These are phyloP conservation scores for Spisula subtruncata DNA, from an alignment of 2,888 invertebrate genomes.

Conservation along the genomic window DNA sequence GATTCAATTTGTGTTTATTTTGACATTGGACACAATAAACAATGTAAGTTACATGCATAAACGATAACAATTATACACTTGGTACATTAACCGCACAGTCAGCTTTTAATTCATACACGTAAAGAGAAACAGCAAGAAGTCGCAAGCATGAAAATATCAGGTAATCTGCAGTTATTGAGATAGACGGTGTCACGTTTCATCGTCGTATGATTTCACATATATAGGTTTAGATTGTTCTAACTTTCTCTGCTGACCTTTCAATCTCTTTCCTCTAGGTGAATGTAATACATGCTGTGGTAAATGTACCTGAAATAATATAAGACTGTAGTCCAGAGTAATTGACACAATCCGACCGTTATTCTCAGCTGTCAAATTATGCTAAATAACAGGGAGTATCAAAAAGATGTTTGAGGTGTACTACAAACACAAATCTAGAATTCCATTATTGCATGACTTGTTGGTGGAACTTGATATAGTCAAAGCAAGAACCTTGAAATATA, in stretches of 20 bases:
- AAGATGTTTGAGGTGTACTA: too few relatives aligned
- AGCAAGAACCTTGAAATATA: too few relatives aligned
- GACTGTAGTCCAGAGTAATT: not conserved
- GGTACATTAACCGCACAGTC: too few relatives aligned
- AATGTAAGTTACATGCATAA: not conserved
- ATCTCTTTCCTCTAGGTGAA: constrained; percentile 69
- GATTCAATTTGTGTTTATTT: not conserved
- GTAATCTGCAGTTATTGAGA: not conserved
- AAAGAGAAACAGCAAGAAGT: not conserved
- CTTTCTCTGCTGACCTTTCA: constrained; percentile 76
- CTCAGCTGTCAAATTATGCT: too few relatives aligned
- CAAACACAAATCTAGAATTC: too few relatives aligned
- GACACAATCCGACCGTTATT: too few relatives aligned
- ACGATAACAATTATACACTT: not conserved
- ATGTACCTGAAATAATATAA: constrained; percentile 81
- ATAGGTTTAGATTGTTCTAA: constrained; percentile 81
- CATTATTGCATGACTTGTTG: too few relatives aligned
- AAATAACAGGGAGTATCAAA: too few relatives aligned
- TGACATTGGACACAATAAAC: not conserved
- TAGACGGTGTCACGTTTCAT: constrained; percentile 63
- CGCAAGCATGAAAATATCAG: not conserved
- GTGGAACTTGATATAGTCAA: too few relatives aligned
- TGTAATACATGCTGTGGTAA: constrained; percentile 80
- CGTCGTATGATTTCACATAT: constrained; percentile 81
- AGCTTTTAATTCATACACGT: too few relatives aligned